A percentile compares a stretch with the other conserved stretches of the same genome.
These are phyloP conservation scores for Mus pahari DNA, from an alignment of 2,113 vertebrate species.

Conservation along the genomic window DNA sequence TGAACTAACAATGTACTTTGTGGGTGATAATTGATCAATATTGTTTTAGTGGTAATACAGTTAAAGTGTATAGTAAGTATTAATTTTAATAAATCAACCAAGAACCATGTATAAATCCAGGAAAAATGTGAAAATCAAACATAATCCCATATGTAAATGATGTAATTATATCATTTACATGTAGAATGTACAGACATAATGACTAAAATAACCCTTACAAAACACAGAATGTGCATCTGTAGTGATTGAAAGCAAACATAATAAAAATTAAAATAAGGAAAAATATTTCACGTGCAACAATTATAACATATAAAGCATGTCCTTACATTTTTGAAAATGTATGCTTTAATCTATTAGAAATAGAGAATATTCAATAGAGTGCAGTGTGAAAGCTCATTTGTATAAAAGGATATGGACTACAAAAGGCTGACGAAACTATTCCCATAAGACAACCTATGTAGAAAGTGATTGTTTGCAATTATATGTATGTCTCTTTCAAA, in stretches of 20 bases:
- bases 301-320: background rate
- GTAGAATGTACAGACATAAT: background rate
- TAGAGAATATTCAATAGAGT: slow-evolving; percentile 21
- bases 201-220: background rate
- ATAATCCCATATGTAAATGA: background rate
- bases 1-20: too few species aligned
- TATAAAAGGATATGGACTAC: slow-evolving; percentile 16
- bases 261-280: background rate
- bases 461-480: slow-evolving; percentile 66
- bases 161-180: background rate
- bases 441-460: slow-evolving; percentile 26
- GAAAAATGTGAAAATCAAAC: background rate
- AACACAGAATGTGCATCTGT: background rate
- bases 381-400: slow-evolving; percentile 30
- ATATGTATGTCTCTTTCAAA: slow-evolving; percentile 45
- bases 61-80: background rate
- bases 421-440: slow-evolving; percentile 50
- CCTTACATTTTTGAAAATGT: slow-evolving; percentile 32
- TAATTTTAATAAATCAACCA: slow-evolving; percentile 25
- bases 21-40: too few species aligned
- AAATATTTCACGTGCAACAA: background rate
- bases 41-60: background rate
- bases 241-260: background rate
- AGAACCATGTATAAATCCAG: background rate
- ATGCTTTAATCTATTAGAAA: background rate